These are phyloP conservation scores for Lemur catta DNA, from an alignment of 2,797 vertebrate species.

Conservation along the genomic window DNA sequence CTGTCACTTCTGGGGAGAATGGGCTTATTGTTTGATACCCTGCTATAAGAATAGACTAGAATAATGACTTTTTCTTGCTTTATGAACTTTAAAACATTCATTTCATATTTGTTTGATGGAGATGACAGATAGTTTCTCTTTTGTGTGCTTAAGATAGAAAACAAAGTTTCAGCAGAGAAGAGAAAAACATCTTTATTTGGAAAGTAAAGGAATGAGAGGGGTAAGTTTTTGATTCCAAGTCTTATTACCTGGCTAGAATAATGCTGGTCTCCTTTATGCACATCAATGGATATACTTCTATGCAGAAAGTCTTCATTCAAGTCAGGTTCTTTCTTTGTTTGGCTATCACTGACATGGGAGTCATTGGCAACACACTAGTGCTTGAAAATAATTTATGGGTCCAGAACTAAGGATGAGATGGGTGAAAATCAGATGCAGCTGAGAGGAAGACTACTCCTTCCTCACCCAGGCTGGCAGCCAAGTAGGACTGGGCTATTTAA, in stretches of 20 bases:
- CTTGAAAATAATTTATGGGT: background rate
- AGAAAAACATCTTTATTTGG: slow-evolving; percentile 16
- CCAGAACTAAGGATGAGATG: background rate
- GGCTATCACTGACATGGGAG: background rate
- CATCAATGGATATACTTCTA: background rate
- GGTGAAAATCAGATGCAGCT: background rate
- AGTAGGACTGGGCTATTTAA: background rate
- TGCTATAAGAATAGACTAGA: slow-evolving; percentile 35
- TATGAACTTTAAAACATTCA: slow-evolving; percentile 58
- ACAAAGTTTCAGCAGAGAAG: slow-evolving; percentile 46
- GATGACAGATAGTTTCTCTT: background rate
- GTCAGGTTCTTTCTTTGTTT: background rate
- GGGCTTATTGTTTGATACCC: slow-evolving; percentile 50
- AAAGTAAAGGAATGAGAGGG: slow-evolving; percentile 5
- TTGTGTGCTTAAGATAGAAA: slow-evolving; percentile 47
- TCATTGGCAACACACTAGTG: background rate
- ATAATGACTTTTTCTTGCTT: slow-evolving; percentile 49
- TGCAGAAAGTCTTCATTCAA: background rate
- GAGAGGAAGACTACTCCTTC: background rate
- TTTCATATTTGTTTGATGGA: slow-evolving; percentile 60
- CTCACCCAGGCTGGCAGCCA: background rate
- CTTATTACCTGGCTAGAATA: background rate
- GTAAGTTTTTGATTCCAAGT: background rate
- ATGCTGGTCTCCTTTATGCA: background rate
- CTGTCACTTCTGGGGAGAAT: slow-evolving; percentile 33